These are phyloP conservation scores for Gallinago undulata DNA, from an alignment of 2,113 vertebrate genomes.

Conservation along the genomic window DNA sequence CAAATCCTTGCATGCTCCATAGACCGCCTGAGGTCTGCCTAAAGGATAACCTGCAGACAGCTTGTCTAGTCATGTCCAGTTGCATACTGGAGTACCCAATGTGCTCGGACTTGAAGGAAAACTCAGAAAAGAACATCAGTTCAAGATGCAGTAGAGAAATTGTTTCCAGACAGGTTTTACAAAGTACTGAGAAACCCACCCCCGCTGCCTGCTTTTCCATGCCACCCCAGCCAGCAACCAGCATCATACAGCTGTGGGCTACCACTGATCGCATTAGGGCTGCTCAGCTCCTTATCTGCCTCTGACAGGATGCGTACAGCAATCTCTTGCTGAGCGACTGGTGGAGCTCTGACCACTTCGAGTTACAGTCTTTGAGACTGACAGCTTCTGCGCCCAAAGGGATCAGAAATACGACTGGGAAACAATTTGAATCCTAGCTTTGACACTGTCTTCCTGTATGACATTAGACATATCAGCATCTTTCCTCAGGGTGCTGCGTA, in stretches of 20 bases:
- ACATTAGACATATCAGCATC: constrained; percentile 4
- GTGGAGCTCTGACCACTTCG: not conserved
- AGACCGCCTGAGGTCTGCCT: not conserved
- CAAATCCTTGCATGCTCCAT: not conserved
- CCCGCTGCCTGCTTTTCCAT: not conserved
- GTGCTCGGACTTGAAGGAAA: not conserved
- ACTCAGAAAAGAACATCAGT: not conserved
- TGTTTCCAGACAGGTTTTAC: not conserved
- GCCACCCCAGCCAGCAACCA: not conserved
- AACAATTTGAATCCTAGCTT: constrained; percentile 6
- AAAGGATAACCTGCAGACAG: not conserved
- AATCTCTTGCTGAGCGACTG: not conserved
- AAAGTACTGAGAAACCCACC: not conserved
- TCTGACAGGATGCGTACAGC: not conserved
- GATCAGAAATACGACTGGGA: not conserved
- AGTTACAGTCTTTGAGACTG: not conserved
- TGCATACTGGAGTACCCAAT: not conserved
- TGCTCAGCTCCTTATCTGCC: constrained; percentile 31
- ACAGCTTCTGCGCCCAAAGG: not conserved
- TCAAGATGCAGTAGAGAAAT: not conserved
- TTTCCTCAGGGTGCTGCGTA: constrained; percentile 31
- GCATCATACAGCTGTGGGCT: not conserved
- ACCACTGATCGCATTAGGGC: constrained; percentile 16
- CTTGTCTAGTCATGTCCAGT: not conserved
- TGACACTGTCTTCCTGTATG: not conserved